phyloP scores from a whole-genome alignment of 2,113 vertebrate genomes.

The Hypocryptadius cinnamomeus region DNA sequence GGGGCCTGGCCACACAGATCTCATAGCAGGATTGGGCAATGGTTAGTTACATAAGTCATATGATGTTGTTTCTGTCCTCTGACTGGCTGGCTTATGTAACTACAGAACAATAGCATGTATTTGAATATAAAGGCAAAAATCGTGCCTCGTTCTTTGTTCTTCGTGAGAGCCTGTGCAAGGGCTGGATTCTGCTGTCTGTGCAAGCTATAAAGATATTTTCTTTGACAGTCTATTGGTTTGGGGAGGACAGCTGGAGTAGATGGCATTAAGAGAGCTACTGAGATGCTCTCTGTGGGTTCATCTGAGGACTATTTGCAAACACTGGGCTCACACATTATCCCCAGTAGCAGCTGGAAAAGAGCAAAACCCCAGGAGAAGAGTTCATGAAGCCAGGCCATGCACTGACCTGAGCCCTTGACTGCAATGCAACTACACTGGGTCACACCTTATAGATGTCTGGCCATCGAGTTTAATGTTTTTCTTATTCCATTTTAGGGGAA shows the following conservation, averaged over 20 bases:
- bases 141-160: neutral
- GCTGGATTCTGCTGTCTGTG: neutral
- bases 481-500: neutral
- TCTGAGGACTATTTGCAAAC: neutral
- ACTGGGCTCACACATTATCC: neutral
- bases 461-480: rapidly evolving
- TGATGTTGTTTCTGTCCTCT: constrained; percentile 46
- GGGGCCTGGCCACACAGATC: constrained; percentile 53
- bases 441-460: neutral
- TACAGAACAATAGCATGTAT: constrained; percentile 39
- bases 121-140: constrained; percentile 57
- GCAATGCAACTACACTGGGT: neutral
- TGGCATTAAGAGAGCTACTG: neutral
- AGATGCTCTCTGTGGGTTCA: neutral
- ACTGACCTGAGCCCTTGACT: neutral
- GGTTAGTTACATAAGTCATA: constrained; percentile 59
- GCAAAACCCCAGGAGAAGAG: neutral
- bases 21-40: constrained; percentile 58
- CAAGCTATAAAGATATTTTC: neutral
- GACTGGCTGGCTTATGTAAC: constrained; percentile 59
- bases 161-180: neutral
- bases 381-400: neutral
- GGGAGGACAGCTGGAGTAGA: constrained; percentile 6
- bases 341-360: neutral
- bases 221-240: neutral